Evolutionary conservation across 2,888 invertebrate genomes (phyloP).

Genomic region (Agrochola litura): DNA sequence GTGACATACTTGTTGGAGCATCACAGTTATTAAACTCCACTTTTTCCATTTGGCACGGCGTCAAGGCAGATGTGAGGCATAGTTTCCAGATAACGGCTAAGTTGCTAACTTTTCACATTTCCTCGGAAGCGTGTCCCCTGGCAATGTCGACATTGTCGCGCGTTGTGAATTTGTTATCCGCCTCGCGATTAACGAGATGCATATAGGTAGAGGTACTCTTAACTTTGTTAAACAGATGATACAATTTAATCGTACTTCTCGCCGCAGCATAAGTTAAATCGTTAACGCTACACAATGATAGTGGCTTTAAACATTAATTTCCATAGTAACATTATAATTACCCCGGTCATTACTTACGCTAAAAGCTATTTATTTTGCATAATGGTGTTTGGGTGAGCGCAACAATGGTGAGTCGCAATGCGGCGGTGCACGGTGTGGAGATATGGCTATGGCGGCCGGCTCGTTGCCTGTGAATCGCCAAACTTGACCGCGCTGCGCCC

Average conservation of each 20-base stretch:
- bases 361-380: constrained; percentile 84
- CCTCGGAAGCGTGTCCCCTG: constrained; percentile 73
- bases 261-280: constrained; percentile 54
- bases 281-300: constrained; percentile 65
- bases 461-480: constrained; percentile 79
- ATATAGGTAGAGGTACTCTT: constrained; percentile 54
- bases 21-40: constrained; percentile 78
- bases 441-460: constrained; percentile 77
- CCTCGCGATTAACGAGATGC: constrained; percentile 77
- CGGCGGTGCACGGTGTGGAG: constrained; percentile 70
- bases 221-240: constrained; percentile 59
- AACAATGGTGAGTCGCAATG: constrained; percentile 81
- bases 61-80: constrained; percentile 84
- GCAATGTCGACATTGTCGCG: constrained; percentile 78
- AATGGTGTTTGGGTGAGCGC: constrained; percentile 82
- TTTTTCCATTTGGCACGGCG: constrained; percentile 83
- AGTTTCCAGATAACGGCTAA: constrained; percentile 84
- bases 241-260: constrained; percentile 59
- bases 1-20: constrained; percentile 48
- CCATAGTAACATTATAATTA: constrained; percentile 79
- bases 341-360: constrained; percentile 79
- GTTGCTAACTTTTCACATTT: constrained; percentile 89
- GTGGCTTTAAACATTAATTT: constrained; percentile 70
- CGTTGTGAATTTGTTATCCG: constrained; percentile 81
- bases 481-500: constrained; percentile 81